Conservation (phyloP, 2,797 vertebrate species). For the Buceros bicornis region DNA sequence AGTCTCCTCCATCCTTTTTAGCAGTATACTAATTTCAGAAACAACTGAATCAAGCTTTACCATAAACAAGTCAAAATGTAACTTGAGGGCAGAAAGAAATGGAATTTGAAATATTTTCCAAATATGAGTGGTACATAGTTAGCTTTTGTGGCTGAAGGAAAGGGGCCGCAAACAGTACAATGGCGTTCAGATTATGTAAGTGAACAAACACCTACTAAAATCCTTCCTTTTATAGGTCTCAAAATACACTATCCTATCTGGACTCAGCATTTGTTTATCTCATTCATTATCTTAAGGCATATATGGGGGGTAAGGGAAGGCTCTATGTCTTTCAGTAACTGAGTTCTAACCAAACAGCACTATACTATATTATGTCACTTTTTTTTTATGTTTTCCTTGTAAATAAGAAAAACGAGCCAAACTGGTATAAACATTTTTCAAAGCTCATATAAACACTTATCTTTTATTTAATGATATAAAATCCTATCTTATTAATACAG, state of each 20-base stretch:
- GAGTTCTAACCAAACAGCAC: background rate
- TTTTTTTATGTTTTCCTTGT: background rate
- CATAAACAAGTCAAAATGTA: slow-evolving; percentile 21
- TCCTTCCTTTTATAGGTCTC: background rate
- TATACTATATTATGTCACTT: too few species aligned
- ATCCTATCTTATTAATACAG: background rate
- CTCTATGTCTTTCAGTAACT: background rate
- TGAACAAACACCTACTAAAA: background rate
- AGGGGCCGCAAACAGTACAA: background rate
- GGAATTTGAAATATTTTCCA: background rate
- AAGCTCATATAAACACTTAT: background rate
- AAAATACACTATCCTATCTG: background rate
- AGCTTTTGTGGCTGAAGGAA: background rate
- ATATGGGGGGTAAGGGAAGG: background rate
- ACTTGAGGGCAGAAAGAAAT: background rate
- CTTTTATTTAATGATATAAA: background rate
- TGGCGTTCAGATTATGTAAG: fast-evolving
- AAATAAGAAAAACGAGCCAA: background rate
- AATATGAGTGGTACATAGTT: background rate
- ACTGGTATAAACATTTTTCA: background rate
- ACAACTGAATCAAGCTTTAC: background rate
- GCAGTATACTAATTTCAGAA: slow-evolving; percentile 20
- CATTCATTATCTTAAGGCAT: background rate
- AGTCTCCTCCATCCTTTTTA: background rate
- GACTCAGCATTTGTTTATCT: background rate